These are phyloP conservation scores for Ibycter americanus DNA, from an alignment of 2,797 vertebrate genomes.

Conservation along the genomic window DNA sequence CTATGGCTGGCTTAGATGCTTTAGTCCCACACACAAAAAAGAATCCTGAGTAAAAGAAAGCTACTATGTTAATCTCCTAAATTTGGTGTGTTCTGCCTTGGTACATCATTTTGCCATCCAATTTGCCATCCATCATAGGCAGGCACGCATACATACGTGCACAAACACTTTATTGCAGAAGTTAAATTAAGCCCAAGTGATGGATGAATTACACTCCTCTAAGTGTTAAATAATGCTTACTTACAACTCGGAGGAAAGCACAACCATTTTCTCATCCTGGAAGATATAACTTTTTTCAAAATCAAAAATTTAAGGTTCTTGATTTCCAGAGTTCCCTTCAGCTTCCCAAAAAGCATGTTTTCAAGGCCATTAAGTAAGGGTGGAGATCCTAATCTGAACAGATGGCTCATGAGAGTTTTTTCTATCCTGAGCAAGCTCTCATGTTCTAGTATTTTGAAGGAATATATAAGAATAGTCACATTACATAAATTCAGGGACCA, in stretches of 20 bases:
- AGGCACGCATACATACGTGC: background rate
- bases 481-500: background rate
- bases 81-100: background rate
- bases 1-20: background rate
- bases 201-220: background rate
- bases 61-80: background rate
- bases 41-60: background rate
- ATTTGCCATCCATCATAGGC: background rate
- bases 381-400: background rate
- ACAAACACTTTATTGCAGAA: background rate
- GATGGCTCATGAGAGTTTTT: background rate
- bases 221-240: background rate
- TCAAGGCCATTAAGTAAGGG: background rate
- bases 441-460: background rate
- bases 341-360: background rate
- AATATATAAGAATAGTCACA: background rate
- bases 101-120: background rate
- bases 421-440: background rate
- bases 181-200: background rate
- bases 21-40: background rate
- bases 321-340: background rate
- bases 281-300: background rate
- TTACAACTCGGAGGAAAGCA: background rate
- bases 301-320: background rate
- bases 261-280: background rate